These are phyloP conservation scores for Stichodactyla helianthus DNA, from an alignment of 64 coral and sea anemone species.

Conservation along the genomic window DNA sequence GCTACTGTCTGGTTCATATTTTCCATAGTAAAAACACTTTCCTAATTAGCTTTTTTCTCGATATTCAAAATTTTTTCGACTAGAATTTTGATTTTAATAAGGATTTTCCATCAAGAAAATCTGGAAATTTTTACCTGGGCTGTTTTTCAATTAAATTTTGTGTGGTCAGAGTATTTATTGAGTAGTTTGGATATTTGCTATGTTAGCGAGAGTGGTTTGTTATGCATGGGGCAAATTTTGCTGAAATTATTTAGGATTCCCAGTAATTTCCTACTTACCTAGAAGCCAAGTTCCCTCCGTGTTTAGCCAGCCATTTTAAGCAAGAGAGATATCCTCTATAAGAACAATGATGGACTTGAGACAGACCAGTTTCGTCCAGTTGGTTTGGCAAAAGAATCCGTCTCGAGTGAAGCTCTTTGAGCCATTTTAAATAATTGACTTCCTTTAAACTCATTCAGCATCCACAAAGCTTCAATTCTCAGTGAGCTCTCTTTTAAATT, in stretches of 20 bases:
- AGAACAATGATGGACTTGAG: slow-evolving; percentile 59
- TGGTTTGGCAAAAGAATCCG: slow-evolving; percentile 25
- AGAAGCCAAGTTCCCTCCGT: slow-evolving; percentile 53
- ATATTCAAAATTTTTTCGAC: neutral
- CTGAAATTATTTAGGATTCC: neutral
- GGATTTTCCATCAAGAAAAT: neutral
- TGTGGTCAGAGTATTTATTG: neutral
- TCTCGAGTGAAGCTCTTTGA: slow-evolving; percentile 24
- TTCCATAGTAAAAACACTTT: neutral
- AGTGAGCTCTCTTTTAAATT: neutral
- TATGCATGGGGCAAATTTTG: neutral
- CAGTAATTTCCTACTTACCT: slow-evolving; percentile 35
- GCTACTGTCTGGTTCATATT: slow-evolving; percentile 3
- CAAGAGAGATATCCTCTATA: slow-evolving; percentile 67
- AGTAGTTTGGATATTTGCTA: neutral
- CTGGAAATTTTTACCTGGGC: neutral
- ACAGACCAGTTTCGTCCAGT: slow-evolving; percentile 59
- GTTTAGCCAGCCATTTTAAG: slow-evolving; percentile 76
- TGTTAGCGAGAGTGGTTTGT: neutral
- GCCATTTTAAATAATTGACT: slow-evolving; percentile 32
- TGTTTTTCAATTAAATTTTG: no score
- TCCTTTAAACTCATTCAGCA: slow-evolving; percentile 11
- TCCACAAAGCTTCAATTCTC: neutral
- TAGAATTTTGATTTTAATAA: neutral
- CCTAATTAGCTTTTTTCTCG: neutral